Evolutionary conservation across 2,888 invertebrate species (phyloP), one percentile per base, ranked within the genome.

Genomic region (Lobophora halterata): DNA sequence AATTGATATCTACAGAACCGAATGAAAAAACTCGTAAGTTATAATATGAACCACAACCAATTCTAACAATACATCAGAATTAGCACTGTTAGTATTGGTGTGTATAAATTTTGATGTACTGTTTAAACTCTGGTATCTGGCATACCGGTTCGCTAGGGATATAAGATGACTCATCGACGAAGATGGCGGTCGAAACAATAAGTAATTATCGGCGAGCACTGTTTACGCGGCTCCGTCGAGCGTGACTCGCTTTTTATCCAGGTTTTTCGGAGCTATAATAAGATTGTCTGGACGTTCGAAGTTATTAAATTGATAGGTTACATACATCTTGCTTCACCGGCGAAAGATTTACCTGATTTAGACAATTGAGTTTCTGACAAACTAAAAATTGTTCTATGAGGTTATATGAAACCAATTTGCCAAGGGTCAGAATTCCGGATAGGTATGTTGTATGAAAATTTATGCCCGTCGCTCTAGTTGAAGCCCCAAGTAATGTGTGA

Each of bases 141-240:
- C 52, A 53, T 55, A 53, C 57, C 43, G 49, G 58, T 46, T 46
- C 61, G 76, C 73, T 77, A 75, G 65, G 76, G 79, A 68, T 25
- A n/a, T n/a, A n/a, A 36, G 23, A n/a, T 52, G 52, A 52, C 4
- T 52, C 52, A 52, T 37, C 44, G 44, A 42, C 52, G 45, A 79
- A 78, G 61, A 80, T 79, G 81, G 79, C 79, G 49, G 66, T 58
- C n/a, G 58, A 54, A 66, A 77, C 76, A 75, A 77, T 76, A 70
- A 70, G 67, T 72, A 77, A 78, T 79, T 74, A 77, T 78, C 71
- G 60, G 60, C n/a, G 60, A 53, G 37, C 49, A 51, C 47, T 53
- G 46, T 44, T 36, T 51, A 47, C 40, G 44, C 49, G 41, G 44
- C 43, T 45, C 43, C 19, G 28, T 36, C 31, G 30, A 49, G 27